Evolutionary conservation across 2,113 vertebrate genomes (phyloP).

Genomic region (Polyodon spathula): DNA sequence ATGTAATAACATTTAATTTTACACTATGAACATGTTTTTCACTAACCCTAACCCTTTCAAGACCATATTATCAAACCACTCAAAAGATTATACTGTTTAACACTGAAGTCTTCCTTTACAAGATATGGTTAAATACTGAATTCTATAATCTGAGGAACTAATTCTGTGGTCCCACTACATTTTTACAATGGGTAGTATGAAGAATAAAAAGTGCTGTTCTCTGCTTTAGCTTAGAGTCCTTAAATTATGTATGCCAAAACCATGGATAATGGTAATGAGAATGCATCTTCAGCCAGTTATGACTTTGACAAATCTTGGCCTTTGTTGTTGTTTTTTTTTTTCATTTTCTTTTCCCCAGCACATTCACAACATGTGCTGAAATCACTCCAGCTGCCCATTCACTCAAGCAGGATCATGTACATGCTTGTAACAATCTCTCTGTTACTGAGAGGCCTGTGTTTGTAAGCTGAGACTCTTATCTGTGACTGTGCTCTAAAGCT

Average conservation of each 20-base stretch:
- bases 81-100: background rate
- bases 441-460: constrained; percentile 28
- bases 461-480: constrained; percentile 54
- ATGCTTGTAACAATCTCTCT: constrained; percentile 26
- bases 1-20: no score
- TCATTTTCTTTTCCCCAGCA: background rate
- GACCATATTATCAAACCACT: background rate
- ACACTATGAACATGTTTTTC: no score
- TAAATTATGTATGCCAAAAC: constrained; percentile 22
- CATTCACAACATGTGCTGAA: constrained; percentile 19
- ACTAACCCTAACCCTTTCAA: no score
- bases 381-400: constrained; percentile 20
- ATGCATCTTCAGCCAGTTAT: constrained; percentile 1
- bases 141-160: background rate
- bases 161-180: constrained; percentile 1
- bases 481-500: constrained; percentile 34
- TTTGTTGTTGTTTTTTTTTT: constrained; percentile 7
- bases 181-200: background rate
- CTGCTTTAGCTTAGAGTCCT: constrained; percentile 14
- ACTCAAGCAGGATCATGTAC: constrained; percentile 17
- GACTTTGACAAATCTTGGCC: constrained; percentile 28
- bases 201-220: constrained; percentile 19
- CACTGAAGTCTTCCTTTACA: background rate
- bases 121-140: background rate
- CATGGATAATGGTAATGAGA: constrained; percentile 15